phyloP scores from a whole-genome alignment of 2,888 invertebrate species.

The Plemyria rubiginata region DNA sequence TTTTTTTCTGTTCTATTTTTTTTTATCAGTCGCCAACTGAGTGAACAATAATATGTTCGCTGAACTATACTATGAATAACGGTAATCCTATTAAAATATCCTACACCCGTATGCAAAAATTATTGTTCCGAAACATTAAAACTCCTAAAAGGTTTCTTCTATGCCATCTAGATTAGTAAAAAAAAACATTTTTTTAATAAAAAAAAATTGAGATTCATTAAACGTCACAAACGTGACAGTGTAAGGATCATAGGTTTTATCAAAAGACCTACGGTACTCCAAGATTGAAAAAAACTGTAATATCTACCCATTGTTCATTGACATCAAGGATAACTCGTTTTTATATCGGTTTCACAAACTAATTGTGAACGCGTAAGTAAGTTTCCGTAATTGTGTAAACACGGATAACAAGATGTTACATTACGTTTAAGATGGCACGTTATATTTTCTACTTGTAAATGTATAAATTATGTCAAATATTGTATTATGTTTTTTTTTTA shows the following conservation, averaged over 20 bases:
- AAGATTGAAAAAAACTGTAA: constrained; percentile 67
- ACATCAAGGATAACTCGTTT: constrained; percentile 77
- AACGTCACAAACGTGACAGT: background rate
- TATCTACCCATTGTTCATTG: constrained; percentile 69
- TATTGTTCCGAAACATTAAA: too few relatives aligned
- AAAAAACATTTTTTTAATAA: too few relatives aligned
- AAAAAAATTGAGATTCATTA: too few relatives aligned
- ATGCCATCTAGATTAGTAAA: too few relatives aligned
- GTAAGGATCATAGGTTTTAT: background rate
- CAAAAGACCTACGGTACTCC: constrained; percentile 13
- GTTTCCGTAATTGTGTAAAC: constrained; percentile 69
- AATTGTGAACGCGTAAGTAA: constrained; percentile 55
- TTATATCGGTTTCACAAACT: constrained; percentile 64
- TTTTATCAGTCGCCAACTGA: too few relatives aligned
- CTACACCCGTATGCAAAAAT: too few relatives aligned
- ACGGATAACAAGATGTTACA: constrained; percentile 10
- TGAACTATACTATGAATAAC: too few relatives aligned
- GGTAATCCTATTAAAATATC: too few relatives aligned
- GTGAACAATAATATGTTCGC: too few relatives aligned
- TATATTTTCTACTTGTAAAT: background rate
- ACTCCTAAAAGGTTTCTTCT: too few relatives aligned
- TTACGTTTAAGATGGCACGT: background rate
- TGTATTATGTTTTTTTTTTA: too few relatives aligned
- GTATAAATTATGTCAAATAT: background rate
- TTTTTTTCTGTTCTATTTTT: too few relatives aligned